These are phyloP conservation scores for Sepiola atlantica DNA, from an alignment of 2,888 invertebrate species.

Conservation along the genomic window DNA sequence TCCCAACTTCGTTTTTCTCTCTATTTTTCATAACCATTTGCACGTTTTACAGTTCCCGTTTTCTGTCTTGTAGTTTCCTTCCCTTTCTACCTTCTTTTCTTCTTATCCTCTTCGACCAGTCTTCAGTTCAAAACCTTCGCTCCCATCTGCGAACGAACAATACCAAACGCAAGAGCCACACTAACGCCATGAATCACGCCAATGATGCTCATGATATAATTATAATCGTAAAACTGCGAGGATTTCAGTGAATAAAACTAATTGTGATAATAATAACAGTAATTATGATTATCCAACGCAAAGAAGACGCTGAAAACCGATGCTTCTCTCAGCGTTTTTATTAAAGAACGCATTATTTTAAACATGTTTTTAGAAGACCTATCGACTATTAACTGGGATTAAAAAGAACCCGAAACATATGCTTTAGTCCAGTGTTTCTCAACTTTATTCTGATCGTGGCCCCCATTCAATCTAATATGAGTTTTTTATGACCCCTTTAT, in stretches of 20 bases:
- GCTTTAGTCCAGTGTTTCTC: background rate
- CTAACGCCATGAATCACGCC: background rate
- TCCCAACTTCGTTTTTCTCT: too few species aligned
- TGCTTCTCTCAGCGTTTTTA: background rate
- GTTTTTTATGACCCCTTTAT: too few species aligned
- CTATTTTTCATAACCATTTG: too few species aligned
- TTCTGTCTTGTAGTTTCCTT: background rate
- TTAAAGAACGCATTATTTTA: background rate
- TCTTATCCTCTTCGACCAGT: background rate
- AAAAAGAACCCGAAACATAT: background rate
- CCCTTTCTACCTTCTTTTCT: background rate
- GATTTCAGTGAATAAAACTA: background rate
- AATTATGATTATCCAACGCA: background rate
- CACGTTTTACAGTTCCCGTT: too few species aligned
- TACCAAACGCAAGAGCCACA: background rate
- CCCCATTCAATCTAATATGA: too few species aligned
- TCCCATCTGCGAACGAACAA: background rate
- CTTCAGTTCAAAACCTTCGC: background rate
- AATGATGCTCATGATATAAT: background rate
- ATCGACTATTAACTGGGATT: background rate
- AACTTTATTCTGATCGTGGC: too few species aligned
- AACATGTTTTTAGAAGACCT: background rate
- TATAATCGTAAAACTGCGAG: background rate
- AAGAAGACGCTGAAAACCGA: conserved; percentile 3
- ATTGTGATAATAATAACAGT: background rate